Conservation (phyloP, 2,797 vertebrate genomes). For the Rhynchotus rufescens region DNA sequence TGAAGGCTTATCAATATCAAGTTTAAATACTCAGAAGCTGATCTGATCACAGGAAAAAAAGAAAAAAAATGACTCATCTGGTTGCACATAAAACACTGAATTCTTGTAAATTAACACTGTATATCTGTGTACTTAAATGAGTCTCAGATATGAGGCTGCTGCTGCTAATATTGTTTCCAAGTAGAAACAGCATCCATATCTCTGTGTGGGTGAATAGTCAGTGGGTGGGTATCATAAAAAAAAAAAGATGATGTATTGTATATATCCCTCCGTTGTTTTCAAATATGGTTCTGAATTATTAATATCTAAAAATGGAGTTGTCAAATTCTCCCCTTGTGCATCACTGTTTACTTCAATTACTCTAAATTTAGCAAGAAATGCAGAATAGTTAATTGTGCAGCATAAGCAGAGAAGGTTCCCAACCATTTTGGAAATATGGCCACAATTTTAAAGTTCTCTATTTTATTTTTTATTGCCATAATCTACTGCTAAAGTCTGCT, state of each 20-base stretch:
- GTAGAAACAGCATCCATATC: slow-evolving; percentile 28
- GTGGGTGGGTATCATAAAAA: slow-evolving; percentile 66
- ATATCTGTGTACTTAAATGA: slow-evolving; percentile 18
- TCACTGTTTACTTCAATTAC: slow-evolving; percentile 57
- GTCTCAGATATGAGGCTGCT: slow-evolving; percentile 12
- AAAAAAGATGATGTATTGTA: slow-evolving; percentile 39
- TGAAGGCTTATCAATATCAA: slow-evolving; percentile 35
- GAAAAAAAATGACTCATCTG: slow-evolving; percentile 28
- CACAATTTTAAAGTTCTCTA: background rate
- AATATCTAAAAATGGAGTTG: slow-evolving; percentile 59
- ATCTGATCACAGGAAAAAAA: background rate
- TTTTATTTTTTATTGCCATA: slow-evolving; percentile 6
- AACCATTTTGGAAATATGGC: slow-evolving; percentile 12
- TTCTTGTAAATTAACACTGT: slow-evolving; percentile 31
- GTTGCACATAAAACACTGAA: background rate
- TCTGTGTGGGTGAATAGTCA: slow-evolving; percentile 41
- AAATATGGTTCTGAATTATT: slow-evolving; percentile 65
- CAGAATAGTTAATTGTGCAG: slow-evolving; percentile 55
- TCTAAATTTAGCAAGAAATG: slow-evolving; percentile 59
- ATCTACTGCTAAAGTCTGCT: slow-evolving; percentile 29
- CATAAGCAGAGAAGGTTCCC: slow-evolving; percentile 26
- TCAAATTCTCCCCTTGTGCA: slow-evolving; percentile 49
- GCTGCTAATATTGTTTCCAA: slow-evolving; percentile 35
- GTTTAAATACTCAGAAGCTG: slow-evolving; percentile 32
- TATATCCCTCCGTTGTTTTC: slow-evolving; percentile 48